Conservation (phyloP, 2,888 invertebrate genomes). For the Chaetogeoica ovagalla region DNA sequence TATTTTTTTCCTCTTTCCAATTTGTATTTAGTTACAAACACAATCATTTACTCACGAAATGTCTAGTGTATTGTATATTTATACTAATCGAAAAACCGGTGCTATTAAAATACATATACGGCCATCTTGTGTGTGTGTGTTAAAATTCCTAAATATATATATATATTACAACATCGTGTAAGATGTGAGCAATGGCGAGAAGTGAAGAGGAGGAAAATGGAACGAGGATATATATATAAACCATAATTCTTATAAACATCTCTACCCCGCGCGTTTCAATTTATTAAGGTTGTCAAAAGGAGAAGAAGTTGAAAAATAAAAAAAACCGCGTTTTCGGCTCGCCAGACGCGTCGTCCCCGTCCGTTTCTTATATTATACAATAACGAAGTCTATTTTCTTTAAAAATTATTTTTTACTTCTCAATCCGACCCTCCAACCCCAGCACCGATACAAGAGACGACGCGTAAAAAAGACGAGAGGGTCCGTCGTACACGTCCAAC, state of each 20-base stretch:
- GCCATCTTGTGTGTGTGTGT: conserved; percentile 33
- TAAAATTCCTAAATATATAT: not conserved
- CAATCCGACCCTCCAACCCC: not conserved
- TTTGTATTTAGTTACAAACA: conserved; percentile 38
- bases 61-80: conserved; percentile 7
- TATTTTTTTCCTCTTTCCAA: not conserved
- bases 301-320: no score
- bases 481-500: no score
- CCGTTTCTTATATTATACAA: no score
- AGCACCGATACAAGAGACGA: no score
- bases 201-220: not conserved
- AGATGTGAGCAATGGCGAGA: no score
- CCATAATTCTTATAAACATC: conserved; percentile 35
- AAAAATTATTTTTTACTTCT: conserved; percentile 43
- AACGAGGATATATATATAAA: not conserved
- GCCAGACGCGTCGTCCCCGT: conserved; percentile 16
- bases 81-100: conserved; percentile 50
- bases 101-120: conserved; percentile 32
- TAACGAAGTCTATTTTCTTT: conserved; percentile 41
- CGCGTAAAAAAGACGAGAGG: no score
- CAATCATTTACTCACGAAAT: not conserved
- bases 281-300: conserved; percentile 39
- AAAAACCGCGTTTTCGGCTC: not conserved
- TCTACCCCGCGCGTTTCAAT: conserved; percentile 39
- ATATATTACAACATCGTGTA: not conserved